A percentile compares a stretch with the other conserved stretches of the same genome.
Evolutionary conservation across 2,797 vertebrate genomes (phyloP).

Genomic region (Xiphorhynchus erythropygius): DNA sequence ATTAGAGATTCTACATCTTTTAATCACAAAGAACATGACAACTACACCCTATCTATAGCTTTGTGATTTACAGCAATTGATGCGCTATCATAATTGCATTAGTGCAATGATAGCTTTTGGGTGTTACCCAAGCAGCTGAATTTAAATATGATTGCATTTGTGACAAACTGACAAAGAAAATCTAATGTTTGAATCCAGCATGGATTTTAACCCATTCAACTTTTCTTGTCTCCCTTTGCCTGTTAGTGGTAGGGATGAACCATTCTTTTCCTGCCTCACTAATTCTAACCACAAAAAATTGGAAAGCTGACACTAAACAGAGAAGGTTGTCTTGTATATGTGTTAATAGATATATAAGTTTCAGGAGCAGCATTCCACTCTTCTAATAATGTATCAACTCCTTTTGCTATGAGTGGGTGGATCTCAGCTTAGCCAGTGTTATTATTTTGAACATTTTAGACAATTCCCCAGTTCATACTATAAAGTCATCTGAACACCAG

Average conservation of each 20-base stretch:
- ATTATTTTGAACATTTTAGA: neutral
- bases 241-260: neutral
- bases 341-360: neutral
- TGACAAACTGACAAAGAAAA: constrained; percentile 44
- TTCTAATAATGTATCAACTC: neutral
- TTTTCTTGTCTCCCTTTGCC: neutral
- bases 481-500: neutral
- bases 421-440: neutral
- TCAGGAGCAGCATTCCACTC: neutral
- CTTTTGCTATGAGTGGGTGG: neutral
- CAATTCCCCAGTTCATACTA: neutral
- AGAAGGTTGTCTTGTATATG: neutral
- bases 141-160: constrained; percentile 6
- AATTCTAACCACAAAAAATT: neutral
- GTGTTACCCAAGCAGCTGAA: constrained; percentile 40
- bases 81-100: constrained; percentile 55
- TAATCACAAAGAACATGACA: constrained; percentile 71
- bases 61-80: constrained; percentile 68
- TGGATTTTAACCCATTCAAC: neutral
- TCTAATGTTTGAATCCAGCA: constrained; percentile 2
- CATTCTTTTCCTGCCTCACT: neutral
- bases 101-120: constrained; percentile 56
- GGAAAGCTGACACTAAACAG: neutral
- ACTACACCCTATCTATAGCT: constrained; percentile 43
- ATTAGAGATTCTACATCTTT: constrained; percentile 69